Conservation (phyloP, 2,797 vertebrate species). For the Coluber constrictor region DNA sequence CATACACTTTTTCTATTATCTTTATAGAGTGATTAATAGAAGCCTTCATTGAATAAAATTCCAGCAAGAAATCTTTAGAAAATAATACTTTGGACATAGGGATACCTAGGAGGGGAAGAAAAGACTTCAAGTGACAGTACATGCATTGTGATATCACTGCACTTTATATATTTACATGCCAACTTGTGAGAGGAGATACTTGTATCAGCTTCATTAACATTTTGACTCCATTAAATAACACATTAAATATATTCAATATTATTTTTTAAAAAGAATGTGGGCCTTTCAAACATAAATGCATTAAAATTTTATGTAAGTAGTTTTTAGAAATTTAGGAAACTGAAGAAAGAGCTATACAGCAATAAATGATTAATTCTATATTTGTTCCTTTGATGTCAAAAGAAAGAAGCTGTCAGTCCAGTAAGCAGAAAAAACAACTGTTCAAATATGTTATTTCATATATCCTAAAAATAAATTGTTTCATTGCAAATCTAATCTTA, state of each 20-base stretch:
- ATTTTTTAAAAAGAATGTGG: not conserved
- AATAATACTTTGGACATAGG: not conserved
- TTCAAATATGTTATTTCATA: not conserved
- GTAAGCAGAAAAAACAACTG: too few relatives aligned
- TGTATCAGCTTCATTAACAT: not conserved
- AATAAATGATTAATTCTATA: too few relatives aligned
- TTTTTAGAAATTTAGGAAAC: not conserved
- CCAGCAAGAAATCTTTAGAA: not conserved
- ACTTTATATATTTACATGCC: not conserved
- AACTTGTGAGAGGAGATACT: not conserved
- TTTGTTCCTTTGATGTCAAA: not conserved
- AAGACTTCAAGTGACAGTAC: not conserved
- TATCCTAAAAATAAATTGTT: not conserved
- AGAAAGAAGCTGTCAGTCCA: not conserved
- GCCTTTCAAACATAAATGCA: not conserved
- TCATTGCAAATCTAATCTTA: not conserved
- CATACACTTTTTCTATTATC: conserved; percentile 38
- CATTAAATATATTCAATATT: not conserved
- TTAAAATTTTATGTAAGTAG: not conserved
- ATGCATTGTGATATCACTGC: not conserved
- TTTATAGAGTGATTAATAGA: conserved; percentile 48
- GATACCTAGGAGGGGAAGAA: not conserved
- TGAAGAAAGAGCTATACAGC: not conserved
- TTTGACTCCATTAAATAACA: not conserved
- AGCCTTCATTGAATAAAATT: conserved; percentile 43